phyloP scores from a whole-genome alignment of 2,888 invertebrate species.

The Galerucella pusilla region DNA sequence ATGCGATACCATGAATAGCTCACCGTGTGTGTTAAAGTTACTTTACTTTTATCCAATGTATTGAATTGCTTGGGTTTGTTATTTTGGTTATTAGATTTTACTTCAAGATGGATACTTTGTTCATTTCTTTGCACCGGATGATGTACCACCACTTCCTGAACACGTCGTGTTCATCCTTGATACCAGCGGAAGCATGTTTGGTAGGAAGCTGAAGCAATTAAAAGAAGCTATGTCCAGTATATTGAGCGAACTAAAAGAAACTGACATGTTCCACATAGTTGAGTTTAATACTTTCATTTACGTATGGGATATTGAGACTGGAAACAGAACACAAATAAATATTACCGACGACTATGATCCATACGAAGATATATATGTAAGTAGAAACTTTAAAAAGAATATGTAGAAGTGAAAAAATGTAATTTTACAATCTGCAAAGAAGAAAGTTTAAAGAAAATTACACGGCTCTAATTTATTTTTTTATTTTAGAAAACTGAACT shows the following conservation, averaged over 20 bases:
- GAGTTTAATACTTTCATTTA: constrained; percentile 34
- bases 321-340: constrained; percentile 60
- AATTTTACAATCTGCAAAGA: too few relatives aligned
- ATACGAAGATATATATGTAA: constrained; percentile 24
- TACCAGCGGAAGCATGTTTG: constrained; percentile 80
- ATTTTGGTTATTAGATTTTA: constrained; percentile 65
- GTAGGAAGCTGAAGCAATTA: constrained; percentile 73
- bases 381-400: background rate
- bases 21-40: background rate
- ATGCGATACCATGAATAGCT: background rate
- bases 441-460: too few relatives aligned
- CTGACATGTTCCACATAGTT: constrained; percentile 37
- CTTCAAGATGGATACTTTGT: constrained; percentile 79
- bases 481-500: constrained; percentile 4
- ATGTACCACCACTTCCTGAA: constrained; percentile 71
- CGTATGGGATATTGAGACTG: constrained; percentile 39
- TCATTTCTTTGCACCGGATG: constrained; percentile 77
- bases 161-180: constrained; percentile 80
- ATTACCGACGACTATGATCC: constrained; percentile 51
- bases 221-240: constrained; percentile 75
- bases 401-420: background rate
- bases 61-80: background rate
- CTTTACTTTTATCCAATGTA: background rate
- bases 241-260: constrained; percentile 58
- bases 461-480: background rate